Base-by-base conservation (phyloP, 2,797 vertebrate species). In the Mus caroli region DNA sequence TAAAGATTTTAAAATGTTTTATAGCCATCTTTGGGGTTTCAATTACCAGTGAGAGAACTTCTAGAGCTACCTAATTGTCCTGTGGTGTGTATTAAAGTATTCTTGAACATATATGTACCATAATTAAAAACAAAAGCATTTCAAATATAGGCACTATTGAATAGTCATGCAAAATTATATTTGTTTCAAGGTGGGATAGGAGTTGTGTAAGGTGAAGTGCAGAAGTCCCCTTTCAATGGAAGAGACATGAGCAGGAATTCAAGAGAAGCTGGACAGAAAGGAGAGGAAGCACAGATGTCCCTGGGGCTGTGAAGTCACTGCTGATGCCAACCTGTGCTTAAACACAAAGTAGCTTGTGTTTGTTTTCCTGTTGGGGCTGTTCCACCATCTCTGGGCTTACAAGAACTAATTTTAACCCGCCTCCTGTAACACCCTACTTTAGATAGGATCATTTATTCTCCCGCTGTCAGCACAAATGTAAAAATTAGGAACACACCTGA, bases 401-500 rank as follows among this genome's bases (percentile, higher is more conserved):
- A 97, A 84, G 77, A 92, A 77, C 77, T 96, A 85, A 96, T 97
- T 94, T 94, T 79, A 88, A 43, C 13, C 78, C 83, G 88, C 52
- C 73, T 94, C 92, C 84, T 78, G 85, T 75, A 95, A 92, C 12
- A 64, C 50, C 64, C 46, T 12, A 69, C 82, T 95, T 95, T 67
- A n/a, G 86, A 91, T 91, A 84, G 88, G 79, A 52, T 2, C 1
- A 12, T 94, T 95, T 90, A 90, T 82, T 87, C 90, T 83, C 83
- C 94, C 46, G 58, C 90, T 84, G 87, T 97, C 82, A 95, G 91
- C 97, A 97, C 94, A 98, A 96, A 95, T 93, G 92, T 96, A 88
- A 97, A 97, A 97, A 95, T 94, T 96, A 96, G 89, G 88, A 95
- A 91, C 67, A 71, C 92, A 97, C 77, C 84, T 95, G 94, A 97